Evolutionary conservation across 2,113 vertebrate genomes (phyloP).

Genomic region (Holacanthus passer): DNA sequence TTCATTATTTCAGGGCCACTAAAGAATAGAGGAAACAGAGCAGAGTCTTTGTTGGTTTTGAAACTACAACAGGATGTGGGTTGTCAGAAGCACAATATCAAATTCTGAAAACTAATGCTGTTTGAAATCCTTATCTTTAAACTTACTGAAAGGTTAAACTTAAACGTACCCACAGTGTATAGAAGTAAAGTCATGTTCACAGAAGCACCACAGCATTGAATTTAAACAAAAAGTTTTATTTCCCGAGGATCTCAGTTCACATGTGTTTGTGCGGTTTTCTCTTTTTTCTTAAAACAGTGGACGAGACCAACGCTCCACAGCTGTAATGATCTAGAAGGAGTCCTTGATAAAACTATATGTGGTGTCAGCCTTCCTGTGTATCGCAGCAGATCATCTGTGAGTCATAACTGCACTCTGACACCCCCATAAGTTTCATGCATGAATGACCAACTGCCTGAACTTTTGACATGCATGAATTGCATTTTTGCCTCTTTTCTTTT

Average conservation of each 20-base stretch:
- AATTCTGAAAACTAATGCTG: neutral
- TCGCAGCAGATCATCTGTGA: slow-evolving; percentile 71
- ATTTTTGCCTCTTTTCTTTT: too few relatives aligned
- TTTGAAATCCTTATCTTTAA: neutral
- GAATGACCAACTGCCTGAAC: neutral
- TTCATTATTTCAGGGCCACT: too few relatives aligned
- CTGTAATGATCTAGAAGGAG: slow-evolving; percentile 59
- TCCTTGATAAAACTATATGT: slow-evolving; percentile 68
- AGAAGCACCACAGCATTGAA: neutral
- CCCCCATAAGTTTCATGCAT: neutral
- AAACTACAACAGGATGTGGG: slow-evolving; percentile 20
- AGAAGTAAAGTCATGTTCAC: neutral
- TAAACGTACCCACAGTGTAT: neutral
- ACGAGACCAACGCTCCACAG: slow-evolving; percentile 51
- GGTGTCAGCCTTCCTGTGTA: slow-evolving; percentile 80
- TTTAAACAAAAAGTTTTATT: neutral
- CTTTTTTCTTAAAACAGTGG: slow-evolving; percentile 50
- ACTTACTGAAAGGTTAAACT: neutral
- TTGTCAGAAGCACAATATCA: neutral
- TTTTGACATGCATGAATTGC: too few relatives aligned
- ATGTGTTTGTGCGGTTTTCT: neutral
- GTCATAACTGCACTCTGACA: slow-evolving; percentile 21
- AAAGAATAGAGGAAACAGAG: neutral
- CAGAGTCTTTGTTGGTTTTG: neutral
- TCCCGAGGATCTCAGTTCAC: neutral